Percentiles rank a stretch among this genome's conserved stretches.
phyloP scores from a whole-genome alignment of 2,113 vertebrate species.

The Hippocampus zosterae region DNA sequence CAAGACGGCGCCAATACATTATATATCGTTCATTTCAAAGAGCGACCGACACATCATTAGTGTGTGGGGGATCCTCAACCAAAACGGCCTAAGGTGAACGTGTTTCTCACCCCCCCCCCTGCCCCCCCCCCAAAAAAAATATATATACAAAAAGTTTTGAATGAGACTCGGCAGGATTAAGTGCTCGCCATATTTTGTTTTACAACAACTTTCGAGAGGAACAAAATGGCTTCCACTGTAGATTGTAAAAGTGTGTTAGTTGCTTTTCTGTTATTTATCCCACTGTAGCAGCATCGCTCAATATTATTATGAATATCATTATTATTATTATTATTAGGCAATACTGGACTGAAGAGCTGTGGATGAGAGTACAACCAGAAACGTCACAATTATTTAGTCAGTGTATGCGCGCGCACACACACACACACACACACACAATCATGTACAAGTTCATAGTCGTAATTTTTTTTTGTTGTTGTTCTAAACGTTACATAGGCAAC shows the following conservation, averaged over 20 bases:
- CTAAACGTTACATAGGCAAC: conserved; percentile 82
- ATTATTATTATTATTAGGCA: conserved; percentile 53
- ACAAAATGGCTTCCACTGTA: conserved; percentile 62
- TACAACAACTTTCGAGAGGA: background rate
- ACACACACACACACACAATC: conserved; percentile 80
- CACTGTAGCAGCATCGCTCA: conserved; percentile 67
- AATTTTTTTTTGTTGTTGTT: conserved; percentile 75
- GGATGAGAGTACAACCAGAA: conserved; percentile 72
- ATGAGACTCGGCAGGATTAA: conserved; percentile 8
- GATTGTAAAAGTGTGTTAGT: conserved; percentile 75
- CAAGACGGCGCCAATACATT: too few relatives aligned
- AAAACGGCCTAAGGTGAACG: conserved; percentile 76
- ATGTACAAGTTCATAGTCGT: conserved; percentile 82
- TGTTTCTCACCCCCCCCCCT: conserved; percentile 35
- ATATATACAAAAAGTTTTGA: conserved; percentile 44
- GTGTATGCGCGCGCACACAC: conserved; percentile 74
- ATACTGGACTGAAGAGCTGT: conserved; percentile 59
- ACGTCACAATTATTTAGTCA: conserved; percentile 84
- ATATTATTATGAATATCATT: background rate
- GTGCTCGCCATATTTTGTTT: background rate
- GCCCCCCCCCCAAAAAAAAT: background rate
- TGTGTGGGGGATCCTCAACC: conserved; percentile 53
- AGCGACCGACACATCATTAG: too few relatives aligned
- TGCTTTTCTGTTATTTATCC: conserved; percentile 40
- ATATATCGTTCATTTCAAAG: too few relatives aligned